Evolutionary conservation across 2,888 invertebrate genomes (phyloP), one percentile per base, ranked within the genome.

Genomic region (Mythimna albipuncta): DNA sequence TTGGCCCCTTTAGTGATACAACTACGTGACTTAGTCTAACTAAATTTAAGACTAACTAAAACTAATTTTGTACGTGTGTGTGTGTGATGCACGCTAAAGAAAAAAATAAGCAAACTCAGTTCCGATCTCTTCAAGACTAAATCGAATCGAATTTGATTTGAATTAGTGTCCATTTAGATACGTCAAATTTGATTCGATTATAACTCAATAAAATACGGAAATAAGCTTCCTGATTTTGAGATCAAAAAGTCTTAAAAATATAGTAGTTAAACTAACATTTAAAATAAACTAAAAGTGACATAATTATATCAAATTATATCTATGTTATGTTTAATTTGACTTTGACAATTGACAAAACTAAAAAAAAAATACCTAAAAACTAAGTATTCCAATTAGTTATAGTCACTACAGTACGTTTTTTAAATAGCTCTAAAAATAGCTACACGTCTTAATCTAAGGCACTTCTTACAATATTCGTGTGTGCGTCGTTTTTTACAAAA

Each of bases 1-100:
- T 95, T 95, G 95, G 95, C 95, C 93, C 88, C 95, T 89, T 89
- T 89, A 86, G 94, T 94, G 95, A 88, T 89, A 89, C 73, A 77
- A 85, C 88, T 93, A 93, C 88, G 93, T 93, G 91, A 85, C 64
- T 80, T 85, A 82, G 65, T 83, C 58, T 79, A 72, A 77, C 76
- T 84, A 84, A 69, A 62, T 80, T 72, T 73, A 57, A 16, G 47
- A 77, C 66, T 81, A 77, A 61, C 19, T 75, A 73, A 41, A 69
- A 70, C 73, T 77, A 82, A 26, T 55, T 71, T 79, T 75, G 73
- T 83, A 79, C 77, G 87, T 81, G 85, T 72, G 80, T 71, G 80
- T 72, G 71, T 72, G 75, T 68, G 81, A 50, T 85, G 80, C 69
- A 80, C 72, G 69, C 85, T 82, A 87, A 75, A 57, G 71, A 73